Percentiles rank a stretch among this genome's conserved stretches.
Conservation (phyloP, 2,888 invertebrate species). For the Drosophila sordidapex region DNA sequence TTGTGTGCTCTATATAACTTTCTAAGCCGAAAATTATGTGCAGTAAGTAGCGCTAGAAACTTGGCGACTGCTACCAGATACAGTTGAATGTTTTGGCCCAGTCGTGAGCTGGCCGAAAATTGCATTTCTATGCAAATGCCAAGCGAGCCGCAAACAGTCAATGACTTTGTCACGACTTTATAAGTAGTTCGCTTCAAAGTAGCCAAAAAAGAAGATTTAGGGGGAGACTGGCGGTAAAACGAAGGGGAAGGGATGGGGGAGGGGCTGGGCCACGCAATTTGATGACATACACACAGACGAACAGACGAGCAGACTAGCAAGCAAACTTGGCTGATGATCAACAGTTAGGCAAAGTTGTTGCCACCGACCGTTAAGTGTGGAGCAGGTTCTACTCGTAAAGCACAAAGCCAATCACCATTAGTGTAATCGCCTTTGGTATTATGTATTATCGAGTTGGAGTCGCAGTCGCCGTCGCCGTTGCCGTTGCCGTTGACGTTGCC, state of each 20-base stretch:
- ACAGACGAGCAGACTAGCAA: conserved; percentile 16
- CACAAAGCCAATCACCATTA: conserved; percentile 80
- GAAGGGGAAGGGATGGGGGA: background rate
- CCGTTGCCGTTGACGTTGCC: background rate
- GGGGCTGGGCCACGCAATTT: conserved; percentile 23
- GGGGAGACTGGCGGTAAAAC: background rate
- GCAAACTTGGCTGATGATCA: conserved; percentile 71
- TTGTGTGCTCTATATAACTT: conserved; percentile 54
- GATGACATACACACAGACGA: conserved; percentile 34
- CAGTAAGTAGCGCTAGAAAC: conserved; percentile 44
- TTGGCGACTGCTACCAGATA: conserved; percentile 40
- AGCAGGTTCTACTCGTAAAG: conserved; percentile 54
- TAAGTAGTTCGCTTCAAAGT: conserved; percentile 73
- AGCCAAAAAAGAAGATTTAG: conserved; percentile 45
- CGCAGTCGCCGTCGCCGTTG: conserved; percentile 15
- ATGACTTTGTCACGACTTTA: conserved; percentile 80
- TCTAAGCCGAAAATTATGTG: conserved; percentile 80
- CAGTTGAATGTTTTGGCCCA: conserved; percentile 27
- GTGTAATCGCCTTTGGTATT: conserved; percentile 79
- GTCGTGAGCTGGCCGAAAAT: conserved; percentile 70
- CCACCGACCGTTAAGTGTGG: conserved; percentile 66
- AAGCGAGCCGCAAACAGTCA: conserved; percentile 70
- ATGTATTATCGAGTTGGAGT: conserved; percentile 65
- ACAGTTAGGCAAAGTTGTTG: conserved; percentile 73
- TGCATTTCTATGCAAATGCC: conserved; percentile 79